Percentiles rank a stretch among this genome's conserved stretches.
Conservation (phyloP, 2,888 invertebrate genomes). For the Orthonychiurus folsomi region DNA sequence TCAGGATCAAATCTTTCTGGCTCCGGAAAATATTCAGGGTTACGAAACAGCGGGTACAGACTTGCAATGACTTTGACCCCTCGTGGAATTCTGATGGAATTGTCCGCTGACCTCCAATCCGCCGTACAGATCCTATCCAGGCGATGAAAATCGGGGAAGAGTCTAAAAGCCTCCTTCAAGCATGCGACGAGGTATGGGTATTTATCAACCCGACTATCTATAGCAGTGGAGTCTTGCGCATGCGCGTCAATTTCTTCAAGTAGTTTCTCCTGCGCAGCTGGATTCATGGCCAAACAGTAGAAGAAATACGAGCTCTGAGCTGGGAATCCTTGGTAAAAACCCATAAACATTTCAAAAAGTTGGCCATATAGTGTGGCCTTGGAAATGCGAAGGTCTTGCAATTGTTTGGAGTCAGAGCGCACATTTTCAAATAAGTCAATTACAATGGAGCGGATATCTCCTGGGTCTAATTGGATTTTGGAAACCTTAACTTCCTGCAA, state of each 20-base stretch:
- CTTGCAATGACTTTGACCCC: background rate
- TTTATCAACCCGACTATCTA: background rate
- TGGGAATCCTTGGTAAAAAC: no score
- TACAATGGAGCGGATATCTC: no score
- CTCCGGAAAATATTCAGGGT: background rate
- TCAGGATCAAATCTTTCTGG: background rate
- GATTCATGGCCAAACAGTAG: background rate
- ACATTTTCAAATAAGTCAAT: no score
- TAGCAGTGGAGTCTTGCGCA: background rate
- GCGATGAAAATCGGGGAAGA: background rate
- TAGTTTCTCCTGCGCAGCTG: background rate
- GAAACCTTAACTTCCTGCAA: no score
- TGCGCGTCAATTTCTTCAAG: background rate
- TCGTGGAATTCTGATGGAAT: background rate
- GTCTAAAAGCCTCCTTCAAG: background rate
- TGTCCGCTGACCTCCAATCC: background rate
- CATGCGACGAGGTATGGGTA: background rate
- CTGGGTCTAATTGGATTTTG: no score
- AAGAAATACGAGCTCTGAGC: no score
- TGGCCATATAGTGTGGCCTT: no score
- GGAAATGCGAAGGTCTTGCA: no score
- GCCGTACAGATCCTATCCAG: background rate
- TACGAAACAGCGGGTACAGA: background rate
- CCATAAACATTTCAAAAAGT: no score
- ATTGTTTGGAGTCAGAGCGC: no score